phyloP scores from a whole-genome alignment of 2,888 invertebrate species.

The Dicycla oo region DNA sequence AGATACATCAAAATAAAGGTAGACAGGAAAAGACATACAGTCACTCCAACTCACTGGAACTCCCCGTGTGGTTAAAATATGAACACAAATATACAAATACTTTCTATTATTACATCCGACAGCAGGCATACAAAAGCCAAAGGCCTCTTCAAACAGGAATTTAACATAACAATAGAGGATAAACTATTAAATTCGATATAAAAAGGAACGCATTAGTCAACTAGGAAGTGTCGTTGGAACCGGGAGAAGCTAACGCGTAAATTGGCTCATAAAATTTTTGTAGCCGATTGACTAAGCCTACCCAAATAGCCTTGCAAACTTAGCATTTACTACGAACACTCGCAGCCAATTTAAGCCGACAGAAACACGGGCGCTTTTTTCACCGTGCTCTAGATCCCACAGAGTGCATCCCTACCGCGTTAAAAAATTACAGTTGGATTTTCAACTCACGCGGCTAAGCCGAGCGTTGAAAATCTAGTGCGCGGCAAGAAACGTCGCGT shows the following conservation, averaged over 20 bases:
- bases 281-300: constrained; percentile 42
- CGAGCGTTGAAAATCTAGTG: too few relatives aligned
- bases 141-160: constrained; percentile 32
- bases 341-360: not conserved
- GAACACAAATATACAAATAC: constrained; percentile 19
- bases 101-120: constrained; percentile 29
- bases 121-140: not conserved
- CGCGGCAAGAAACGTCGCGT: too few relatives aligned
- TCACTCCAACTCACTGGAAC: constrained; percentile 7
- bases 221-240: constrained; percentile 44
- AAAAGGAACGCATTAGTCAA: constrained; percentile 43
- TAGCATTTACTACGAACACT: constrained; percentile 56
- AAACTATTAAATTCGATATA: constrained; percentile 49
- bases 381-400: too few relatives aligned
- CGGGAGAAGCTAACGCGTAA: constrained; percentile 41
- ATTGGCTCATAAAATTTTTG: constrained; percentile 55
- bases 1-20: not conserved
- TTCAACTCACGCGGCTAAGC: too few relatives aligned
- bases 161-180: constrained; percentile 38
- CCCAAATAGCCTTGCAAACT: constrained; percentile 52
- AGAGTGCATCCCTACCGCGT: too few relatives aligned
- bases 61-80: constrained; percentile 23
- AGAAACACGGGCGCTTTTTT: not conserved
- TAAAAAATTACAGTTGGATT: too few relatives aligned
- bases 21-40: constrained; percentile 16